These are phyloP conservation scores for Mamestra brassicae DNA, from an alignment of 2,888 invertebrate species.

Conservation along the genomic window DNA sequence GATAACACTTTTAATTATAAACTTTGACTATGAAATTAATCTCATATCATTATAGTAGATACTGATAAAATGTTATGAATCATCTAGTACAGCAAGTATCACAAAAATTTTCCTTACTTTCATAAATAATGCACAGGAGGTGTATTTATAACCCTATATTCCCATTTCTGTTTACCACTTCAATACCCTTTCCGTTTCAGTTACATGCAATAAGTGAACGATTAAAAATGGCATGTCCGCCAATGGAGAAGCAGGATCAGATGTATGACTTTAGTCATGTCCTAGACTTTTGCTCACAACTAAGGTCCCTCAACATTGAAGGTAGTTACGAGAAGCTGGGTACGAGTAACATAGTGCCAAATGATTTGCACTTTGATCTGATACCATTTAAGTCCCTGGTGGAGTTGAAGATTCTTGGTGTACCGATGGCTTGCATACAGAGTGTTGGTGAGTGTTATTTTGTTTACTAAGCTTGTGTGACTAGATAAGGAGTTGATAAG, in stretches of 20 bases:
- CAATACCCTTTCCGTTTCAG: conserved; percentile 88
- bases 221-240: conserved; percentile 96
- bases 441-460: conserved; percentile 86
- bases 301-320: conserved; percentile 92
- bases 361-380: conserved; percentile 95
- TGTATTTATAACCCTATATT: too few species aligned
- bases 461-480: not conserved
- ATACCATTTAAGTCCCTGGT: conserved; percentile 95
- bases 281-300: conserved; percentile 96
- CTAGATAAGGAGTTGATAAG: not conserved
- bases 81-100: not conserved
- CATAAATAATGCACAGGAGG: too few species aligned
- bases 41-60: too few species aligned
- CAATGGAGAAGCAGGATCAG: conserved; percentile 94
- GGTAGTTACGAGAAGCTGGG: conserved; percentile 93
- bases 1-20: not conserved
- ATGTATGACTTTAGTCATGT: conserved; percentile 97
- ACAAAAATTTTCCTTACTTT: too few species aligned
- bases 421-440: conserved; percentile 93
- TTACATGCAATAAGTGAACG: conserved; percentile 97
- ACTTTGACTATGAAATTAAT: too few species aligned
- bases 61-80: not conserved
- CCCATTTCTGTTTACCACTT: too few species aligned
- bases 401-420: conserved; percentile 93
- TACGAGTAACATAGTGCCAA: conserved; percentile 96